A percentile compares a stretch with the other conserved stretches of the same genome.
Conservation (phyloP, 2,113 vertebrate species). For the Raja brachyura region DNA sequence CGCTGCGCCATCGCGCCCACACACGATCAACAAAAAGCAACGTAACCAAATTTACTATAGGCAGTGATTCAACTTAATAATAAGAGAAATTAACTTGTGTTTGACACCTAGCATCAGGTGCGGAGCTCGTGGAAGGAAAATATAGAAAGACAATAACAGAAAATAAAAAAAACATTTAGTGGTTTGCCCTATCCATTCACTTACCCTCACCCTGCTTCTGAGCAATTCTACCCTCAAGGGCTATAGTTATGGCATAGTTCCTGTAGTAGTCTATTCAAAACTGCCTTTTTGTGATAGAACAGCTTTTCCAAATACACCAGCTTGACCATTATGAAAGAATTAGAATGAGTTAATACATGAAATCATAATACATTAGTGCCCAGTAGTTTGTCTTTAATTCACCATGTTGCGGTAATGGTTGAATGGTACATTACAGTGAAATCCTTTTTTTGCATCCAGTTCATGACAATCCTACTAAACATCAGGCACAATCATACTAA, state of each 20-base stretch:
- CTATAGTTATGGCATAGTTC: too few species aligned
- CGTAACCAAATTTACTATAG: neutral
- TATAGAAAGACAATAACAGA: neutral
- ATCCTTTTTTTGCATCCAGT: too few species aligned
- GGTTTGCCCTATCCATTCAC: too few species aligned
- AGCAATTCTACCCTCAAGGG: neutral
- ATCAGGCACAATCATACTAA: too few species aligned
- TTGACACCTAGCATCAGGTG: neutral
- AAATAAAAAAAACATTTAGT: neutral
- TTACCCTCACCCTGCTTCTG: neutral
- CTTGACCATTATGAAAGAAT: neutral
- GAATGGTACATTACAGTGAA: too few species aligned
- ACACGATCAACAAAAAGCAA: neutral
- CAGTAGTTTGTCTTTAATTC: neutral
- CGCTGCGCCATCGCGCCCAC: too few species aligned
- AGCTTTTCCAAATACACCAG: neutral
- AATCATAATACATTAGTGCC: neutral
- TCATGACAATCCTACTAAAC: too few species aligned
- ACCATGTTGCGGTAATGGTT: too few species aligned
- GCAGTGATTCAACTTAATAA: neutral
- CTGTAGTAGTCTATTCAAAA: neutral
- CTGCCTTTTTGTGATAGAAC: neutral
- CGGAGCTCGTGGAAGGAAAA: neutral
- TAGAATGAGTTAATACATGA: neutral
- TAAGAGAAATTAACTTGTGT: neutral